Base-by-base conservation (phyloP, 2,113 vertebrate genomes). In the Paratilapia polleni region DNA sequence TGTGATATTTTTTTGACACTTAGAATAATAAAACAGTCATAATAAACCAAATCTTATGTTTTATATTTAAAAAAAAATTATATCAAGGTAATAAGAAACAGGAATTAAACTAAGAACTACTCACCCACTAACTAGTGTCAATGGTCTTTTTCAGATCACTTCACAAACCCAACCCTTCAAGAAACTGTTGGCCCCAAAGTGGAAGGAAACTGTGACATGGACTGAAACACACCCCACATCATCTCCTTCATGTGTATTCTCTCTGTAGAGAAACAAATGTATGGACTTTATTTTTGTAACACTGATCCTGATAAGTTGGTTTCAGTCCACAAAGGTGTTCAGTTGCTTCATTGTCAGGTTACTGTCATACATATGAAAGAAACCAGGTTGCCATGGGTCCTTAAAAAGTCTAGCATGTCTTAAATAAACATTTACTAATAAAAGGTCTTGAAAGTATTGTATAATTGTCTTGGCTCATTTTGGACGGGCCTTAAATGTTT, bases 71-170 rank as follows among this genome's bases (percentile, higher is more conserved):
- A 34, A 6, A 34, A 34, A 34, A 6, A 4, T 34, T 34, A 34
- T 34, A 34, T 34, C 34, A 34, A 34, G 34, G 4, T 34, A 34
- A 34, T 34, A 34, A 34, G 3, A 3, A 34, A 34, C 20, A n/a
- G 47, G 14, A 76, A n/a, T 54, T 56, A 34, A 34, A 34, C 6
- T 34, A 2, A n/a, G n/a, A n/a, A n/a, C n/a, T n/a, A n/a, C n/a
- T n/a, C 3, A 47, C 36, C 31, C 34, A 63, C 43, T 78, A 52
- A 88, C 20, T 5, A 17, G 6, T 34, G 31, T 54, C 5, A 31
- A 17, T 80, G 12, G 1, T 68, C 28, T 61, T 89, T 85, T 91
- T 84, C 89, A 96, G 96, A 94, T 87, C 87, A 96, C 82, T 96
- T 96, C 93, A 93, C 73, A 36, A 92, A 94, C 68, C 90, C 93